phyloP scores from a whole-genome alignment of 2,888 invertebrate genomes.

The Acanthoscelides obtectus region DNA sequence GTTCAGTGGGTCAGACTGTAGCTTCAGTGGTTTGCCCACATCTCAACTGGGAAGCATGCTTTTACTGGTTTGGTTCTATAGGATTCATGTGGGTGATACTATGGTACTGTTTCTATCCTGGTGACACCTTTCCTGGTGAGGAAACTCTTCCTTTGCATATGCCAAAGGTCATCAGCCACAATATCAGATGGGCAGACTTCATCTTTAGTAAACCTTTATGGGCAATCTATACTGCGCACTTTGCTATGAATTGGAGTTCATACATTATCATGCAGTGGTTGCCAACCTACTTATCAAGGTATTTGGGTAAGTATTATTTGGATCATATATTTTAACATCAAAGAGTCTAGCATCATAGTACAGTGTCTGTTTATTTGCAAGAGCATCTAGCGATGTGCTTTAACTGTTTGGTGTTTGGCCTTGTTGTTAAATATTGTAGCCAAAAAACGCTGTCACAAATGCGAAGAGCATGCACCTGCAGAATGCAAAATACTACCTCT shows the following conservation, averaged over 20 bases:
- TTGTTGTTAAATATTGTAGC: too few relatives aligned
- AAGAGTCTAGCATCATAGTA: too few relatives aligned
- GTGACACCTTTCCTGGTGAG: conserved; percentile 47
- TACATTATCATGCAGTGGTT: conserved; percentile 79
- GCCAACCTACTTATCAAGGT: conserved; percentile 63
- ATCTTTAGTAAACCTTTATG: conserved; percentile 64
- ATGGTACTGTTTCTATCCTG: conserved; percentile 61
- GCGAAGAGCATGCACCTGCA: too few relatives aligned
- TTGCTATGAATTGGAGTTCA: conserved; percentile 76
- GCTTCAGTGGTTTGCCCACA: conserved; percentile 69
- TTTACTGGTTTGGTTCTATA: conserved; percentile 63
- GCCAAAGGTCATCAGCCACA: conserved; percentile 52
- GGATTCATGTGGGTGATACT: conserved; percentile 64
- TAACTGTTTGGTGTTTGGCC: too few relatives aligned
- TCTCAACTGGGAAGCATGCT: conserved; percentile 62
- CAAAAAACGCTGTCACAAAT: too few relatives aligned
- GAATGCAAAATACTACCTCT: too few relatives aligned
- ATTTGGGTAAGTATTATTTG: conserved; percentile 46
- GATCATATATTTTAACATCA: too few relatives aligned
- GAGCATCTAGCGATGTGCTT: too few relatives aligned
- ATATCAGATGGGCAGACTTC: conserved; percentile 61
- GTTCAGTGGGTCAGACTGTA: conserved; percentile 71
- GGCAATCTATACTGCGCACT: conserved; percentile 71
- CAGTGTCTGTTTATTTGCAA: too few relatives aligned
- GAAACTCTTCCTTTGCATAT: conserved; percentile 56